Evolutionary conservation across 2,888 invertebrate genomes (phyloP).

Genomic region (Patella caerulea): DNA sequence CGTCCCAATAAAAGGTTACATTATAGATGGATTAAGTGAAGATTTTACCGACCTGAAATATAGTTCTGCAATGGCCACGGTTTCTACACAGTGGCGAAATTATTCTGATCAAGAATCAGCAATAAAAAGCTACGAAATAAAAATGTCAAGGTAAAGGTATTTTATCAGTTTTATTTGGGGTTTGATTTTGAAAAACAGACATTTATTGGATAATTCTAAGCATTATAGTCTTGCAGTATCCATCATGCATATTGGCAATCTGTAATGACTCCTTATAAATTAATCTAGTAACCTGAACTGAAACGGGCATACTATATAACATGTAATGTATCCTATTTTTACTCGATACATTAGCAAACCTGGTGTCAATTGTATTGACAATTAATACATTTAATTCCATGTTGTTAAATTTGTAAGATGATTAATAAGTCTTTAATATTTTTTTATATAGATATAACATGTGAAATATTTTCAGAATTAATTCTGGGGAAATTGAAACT

Average conservation of each 20-base stretch:
- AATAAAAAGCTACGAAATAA: slow-evolving; percentile 43
- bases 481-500: slow-evolving; percentile 30
- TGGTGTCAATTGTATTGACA: too few species aligned
- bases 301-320: too few species aligned
- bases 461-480: slow-evolving; percentile 24
- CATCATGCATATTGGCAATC: too few species aligned
- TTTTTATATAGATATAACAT: not conserved
- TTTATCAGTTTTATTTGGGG: not conserved
- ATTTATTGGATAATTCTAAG: not conserved
- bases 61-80: slow-evolving; percentile 45
- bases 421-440: not conserved
- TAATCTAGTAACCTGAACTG: too few species aligned
- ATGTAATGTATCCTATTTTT: too few species aligned
- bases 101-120: slow-evolving; percentile 53
- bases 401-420: too few species aligned
- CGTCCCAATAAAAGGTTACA: slow-evolving; percentile 42
- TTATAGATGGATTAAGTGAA: slow-evolving; percentile 44
- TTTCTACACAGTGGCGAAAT: slow-evolving; percentile 47
- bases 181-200: not conserved
- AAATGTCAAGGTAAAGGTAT: slow-evolving; percentile 42
- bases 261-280: too few species aligned
- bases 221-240: too few species aligned
- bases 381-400: too few species aligned
- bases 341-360: too few species aligned
- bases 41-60: slow-evolving; percentile 41